Conservation (phyloP, 2,113 vertebrate species). For the Pseudopipra pipra region DNA sequence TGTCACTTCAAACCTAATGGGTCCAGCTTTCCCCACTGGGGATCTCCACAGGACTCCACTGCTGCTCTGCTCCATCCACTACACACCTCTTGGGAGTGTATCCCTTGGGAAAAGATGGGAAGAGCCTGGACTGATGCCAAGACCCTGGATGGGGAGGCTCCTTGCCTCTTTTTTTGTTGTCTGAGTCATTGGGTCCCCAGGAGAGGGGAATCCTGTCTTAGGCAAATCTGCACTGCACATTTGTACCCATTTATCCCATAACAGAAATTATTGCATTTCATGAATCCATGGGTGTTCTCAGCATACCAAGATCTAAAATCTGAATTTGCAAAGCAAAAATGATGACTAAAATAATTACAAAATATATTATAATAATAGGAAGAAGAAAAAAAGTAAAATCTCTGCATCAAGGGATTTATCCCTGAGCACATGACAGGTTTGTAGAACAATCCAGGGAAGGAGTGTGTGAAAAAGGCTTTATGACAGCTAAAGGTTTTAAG, state of each 20-base stretch:
- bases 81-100: not conserved
- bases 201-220: not conserved
- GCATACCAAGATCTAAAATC: not conserved
- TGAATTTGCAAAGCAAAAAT: not conserved
- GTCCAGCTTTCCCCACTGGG: not conserved
- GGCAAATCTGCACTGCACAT: not conserved
- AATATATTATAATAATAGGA: not conserved
- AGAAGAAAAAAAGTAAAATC: not conserved
- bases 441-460: not conserved
- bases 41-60: not conserved
- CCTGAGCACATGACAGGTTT: slow-evolving; percentile 11
- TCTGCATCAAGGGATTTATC: slow-evolving; percentile 12
- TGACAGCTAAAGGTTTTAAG: slow-evolving; percentile 15
- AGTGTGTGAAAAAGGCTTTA: slow-evolving; percentile 39
- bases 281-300: not conserved
- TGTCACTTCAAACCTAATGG: not conserved
- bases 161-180: not conserved
- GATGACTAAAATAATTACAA: not conserved
- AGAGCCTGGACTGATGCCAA: not conserved
- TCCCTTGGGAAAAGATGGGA: not conserved
- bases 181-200: not conserved
- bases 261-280: not conserved
- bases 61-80: not conserved
- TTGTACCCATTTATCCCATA: not conserved
- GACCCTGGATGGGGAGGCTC: not conserved